Evolutionary conservation across 2,888 invertebrate genomes (phyloP), one percentile per base, ranked within the genome.

Genomic region (Synergus gifuensis): DNA sequence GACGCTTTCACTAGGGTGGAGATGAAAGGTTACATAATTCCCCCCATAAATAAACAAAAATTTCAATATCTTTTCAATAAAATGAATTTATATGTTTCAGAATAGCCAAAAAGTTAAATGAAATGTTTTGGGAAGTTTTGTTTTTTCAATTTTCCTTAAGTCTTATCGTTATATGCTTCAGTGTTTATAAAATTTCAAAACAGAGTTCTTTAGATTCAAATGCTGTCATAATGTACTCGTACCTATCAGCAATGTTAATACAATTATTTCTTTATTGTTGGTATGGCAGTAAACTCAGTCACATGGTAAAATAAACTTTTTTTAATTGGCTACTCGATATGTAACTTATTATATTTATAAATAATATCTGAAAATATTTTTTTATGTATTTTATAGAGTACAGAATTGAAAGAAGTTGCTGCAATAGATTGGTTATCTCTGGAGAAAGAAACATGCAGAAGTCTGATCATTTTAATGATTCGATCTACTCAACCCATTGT

Each of bases 341-440:
- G 8, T n/a, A 54, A 54, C 12, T 54, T 54, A 14, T n/a, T n/a
- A 54, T 54, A 54, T 28, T 28, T 3, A 28, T 28, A 1, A n/a
- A 5, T 58, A 8, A 58, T n/a, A n/a, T 18, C 18, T n/a, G n/a
- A 16, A 4, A 18, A 58, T 18, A 18, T 58, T n/a, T 58, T 58
- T 3, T 0, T 58, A n/a, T 58, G 58, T 18, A 28, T 28, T 18
- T 1, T 4, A 9, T 0, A 62, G 62, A 62, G 62, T 18, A 3
- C 9, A 0, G 18, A 62, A 62, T 11, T 62, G 12, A 18, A 42
- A 42, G 42, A 42, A 42, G 42, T 42, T 42, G 8, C 9, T 62
- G 4, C 62, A 62, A 11, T 22, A 62, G 18, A 62, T 62, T 62
- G 62, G 62, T 18, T 62, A 11, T 62, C 62, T 62, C 62, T 62